A percentile compares a stretch with the other conserved stretches of the same genome.
phyloP scores from a whole-genome alignment of 2,113 vertebrate species.

The Haemorhous mexicanus region DNA sequence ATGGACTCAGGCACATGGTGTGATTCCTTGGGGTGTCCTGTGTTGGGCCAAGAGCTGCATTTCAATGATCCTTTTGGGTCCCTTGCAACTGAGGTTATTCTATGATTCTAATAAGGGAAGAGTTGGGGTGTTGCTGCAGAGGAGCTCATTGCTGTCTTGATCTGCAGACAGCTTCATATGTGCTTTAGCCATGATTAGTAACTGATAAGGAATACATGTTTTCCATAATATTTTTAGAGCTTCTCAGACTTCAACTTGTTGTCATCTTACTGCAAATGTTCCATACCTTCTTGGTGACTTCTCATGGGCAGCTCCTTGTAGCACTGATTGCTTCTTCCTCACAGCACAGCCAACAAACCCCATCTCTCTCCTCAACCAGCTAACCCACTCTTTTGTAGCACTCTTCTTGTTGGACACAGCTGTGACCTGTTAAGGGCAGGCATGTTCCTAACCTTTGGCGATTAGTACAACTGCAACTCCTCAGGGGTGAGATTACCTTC shows the following conservation, averaged over 20 bases:
- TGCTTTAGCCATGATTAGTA: not conserved
- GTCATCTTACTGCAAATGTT: no score
- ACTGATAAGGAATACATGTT: not conserved
- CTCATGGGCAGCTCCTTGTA: no score
- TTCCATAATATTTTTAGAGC: not conserved
- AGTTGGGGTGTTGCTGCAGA: not conserved
- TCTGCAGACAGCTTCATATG: not conserved
- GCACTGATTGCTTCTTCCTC: no score
- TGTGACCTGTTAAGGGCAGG: no score
- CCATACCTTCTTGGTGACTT: no score
- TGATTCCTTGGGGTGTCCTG: not conserved
- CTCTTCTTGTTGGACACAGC: no score
- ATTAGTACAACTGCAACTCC: no score
- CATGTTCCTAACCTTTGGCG: no score
- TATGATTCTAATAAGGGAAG: not conserved
- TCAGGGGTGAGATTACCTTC: no score
- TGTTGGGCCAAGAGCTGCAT: not conserved
- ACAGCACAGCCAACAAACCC: no score
- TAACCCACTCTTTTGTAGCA: no score
- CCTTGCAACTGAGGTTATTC: not conserved
- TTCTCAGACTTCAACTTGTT: not conserved
- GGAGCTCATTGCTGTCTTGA: not conserved
- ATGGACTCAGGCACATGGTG: not conserved
- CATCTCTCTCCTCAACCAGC: no score
- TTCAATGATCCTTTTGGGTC: not conserved